Evolutionary conservation across 2,888 invertebrate genomes (phyloP).

Genomic region (Hyalella azteca): DNA sequence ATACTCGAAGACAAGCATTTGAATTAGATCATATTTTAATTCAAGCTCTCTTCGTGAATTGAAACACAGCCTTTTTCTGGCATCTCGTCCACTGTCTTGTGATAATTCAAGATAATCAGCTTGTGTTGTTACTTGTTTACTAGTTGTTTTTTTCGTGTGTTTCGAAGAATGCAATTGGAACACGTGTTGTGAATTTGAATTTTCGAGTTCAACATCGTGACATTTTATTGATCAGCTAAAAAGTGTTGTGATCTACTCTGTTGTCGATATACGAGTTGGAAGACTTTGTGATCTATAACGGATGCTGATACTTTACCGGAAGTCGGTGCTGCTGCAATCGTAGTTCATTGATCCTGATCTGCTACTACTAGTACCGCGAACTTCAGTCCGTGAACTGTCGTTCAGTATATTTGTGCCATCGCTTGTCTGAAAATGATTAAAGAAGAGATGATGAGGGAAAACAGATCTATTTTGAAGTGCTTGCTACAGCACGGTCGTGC

Average conservation of each 20-base stretch:
- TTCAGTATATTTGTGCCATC: neutral
- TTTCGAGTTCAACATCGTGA: neutral
- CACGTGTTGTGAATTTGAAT: constrained; percentile 1
- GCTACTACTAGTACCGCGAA: neutral
- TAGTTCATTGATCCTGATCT: constrained; percentile 41
- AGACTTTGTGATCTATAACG: neutral
- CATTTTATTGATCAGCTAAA: neutral
- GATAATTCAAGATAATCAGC: constrained; percentile 31
- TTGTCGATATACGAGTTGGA: too few species aligned
- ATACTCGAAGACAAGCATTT: too few species aligned
- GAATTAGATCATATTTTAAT: neutral
- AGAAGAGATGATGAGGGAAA: constrained; percentile 43
- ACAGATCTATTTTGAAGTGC: constrained; percentile 56
- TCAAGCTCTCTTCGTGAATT: neutral
- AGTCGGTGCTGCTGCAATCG: neutral
- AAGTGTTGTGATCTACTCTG: neutral
- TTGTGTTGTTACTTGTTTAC: constrained; percentile 13
- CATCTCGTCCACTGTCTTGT: constrained; percentile 7
- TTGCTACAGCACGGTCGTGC: constrained; percentile 54
- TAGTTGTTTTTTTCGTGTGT: constrained; percentile 1
- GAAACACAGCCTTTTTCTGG: constrained; percentile 31
- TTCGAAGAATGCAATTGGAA: neutral
- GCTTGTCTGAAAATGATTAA: neutral
- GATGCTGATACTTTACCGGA: constrained; percentile 31
- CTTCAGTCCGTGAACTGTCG: neutral